phyloP scores from a whole-genome alignment of 2,113 vertebrate species.

The Amphiprion percula region DNA sequence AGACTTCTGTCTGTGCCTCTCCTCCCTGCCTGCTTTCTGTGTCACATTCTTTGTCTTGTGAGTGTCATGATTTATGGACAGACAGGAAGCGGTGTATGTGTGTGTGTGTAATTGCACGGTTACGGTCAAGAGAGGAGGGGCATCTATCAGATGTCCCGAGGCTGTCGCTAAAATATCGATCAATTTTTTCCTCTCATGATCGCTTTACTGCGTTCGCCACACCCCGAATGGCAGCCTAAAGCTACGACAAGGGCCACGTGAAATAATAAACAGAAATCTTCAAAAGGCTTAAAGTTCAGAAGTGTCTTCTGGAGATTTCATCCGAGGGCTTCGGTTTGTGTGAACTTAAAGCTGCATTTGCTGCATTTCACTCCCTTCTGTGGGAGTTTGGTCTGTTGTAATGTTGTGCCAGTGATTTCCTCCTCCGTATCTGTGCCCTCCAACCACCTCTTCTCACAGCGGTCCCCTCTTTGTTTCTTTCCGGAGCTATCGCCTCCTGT shows the following conservation, averaged over 20 bases:
- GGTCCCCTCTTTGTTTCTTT: slow-evolving; percentile 59
- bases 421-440: slow-evolving; percentile 16
- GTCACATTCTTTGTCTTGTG: slow-evolving; percentile 79
- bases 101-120: slow-evolving; percentile 60
- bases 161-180: slow-evolving; percentile 63
- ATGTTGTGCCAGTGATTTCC: slow-evolving; percentile 29
- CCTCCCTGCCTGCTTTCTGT: slow-evolving; percentile 78
- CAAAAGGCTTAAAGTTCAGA: background rate
- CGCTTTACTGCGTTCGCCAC: slow-evolving; percentile 12
- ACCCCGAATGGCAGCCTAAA: slow-evolving; percentile 22
- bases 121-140: slow-evolving; percentile 41
- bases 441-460: slow-evolving; percentile 26
- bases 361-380: background rate
- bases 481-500: slow-evolving; percentile 52
- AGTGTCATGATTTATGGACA: slow-evolving; percentile 70
- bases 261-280: slow-evolving; percentile 34
- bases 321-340: slow-evolving; percentile 1
- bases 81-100: slow-evolving; percentile 59
- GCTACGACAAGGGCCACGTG: background rate
- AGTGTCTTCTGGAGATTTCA: background rate
- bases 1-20: slow-evolving; percentile 40
- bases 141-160: slow-evolving; percentile 49
- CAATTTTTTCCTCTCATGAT: slow-evolving; percentile 34
- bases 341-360: slow-evolving; percentile 1
- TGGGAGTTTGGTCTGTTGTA: slow-evolving; percentile 6